A percentile compares a stretch with the other conserved stretches of the same genome.
These are phyloP conservation scores for Thunnus albacares DNA, from an alignment of 2,797 vertebrate species.

Conservation along the genomic window DNA sequence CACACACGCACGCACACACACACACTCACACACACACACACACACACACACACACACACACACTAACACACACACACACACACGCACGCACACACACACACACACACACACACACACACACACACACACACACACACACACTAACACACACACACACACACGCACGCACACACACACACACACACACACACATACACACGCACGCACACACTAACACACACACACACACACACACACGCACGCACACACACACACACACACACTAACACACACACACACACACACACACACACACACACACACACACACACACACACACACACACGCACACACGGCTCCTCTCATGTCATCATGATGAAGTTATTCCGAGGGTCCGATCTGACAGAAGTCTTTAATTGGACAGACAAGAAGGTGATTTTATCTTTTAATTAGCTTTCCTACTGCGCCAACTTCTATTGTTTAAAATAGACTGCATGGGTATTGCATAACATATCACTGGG, in stretches of 20 bases:
- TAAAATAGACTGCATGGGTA: conserved; percentile 79
- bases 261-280: neutral
- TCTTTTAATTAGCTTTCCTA: conserved; percentile 85
- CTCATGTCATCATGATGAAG: conserved; percentile 77
- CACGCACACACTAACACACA: conserved; percentile 13
- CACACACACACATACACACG: neutral
- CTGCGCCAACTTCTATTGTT: conserved; percentile 77
- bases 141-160: conserved; percentile 30
- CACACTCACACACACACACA: conserved; percentile 1
- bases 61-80: neutral
- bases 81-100: conserved; percentile 7
- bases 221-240: conserved; percentile 15
- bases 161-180: neutral
- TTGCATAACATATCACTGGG: conserved; percentile 80
- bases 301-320: conserved; percentile 11
- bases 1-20: neutral
- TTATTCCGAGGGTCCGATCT: conserved; percentile 77
- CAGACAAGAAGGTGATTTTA: conserved; percentile 82
- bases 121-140: conserved; percentile 8
- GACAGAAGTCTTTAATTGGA: conserved; percentile 82
- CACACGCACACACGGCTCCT: conserved; percentile 37
- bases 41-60: conserved; percentile 26
- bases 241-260: too few species aligned
- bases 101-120: conserved; percentile 7
- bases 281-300: neutral